Base-by-base conservation (phyloP, 2,888 invertebrate genomes). In the Leucoma salicis region DNA sequence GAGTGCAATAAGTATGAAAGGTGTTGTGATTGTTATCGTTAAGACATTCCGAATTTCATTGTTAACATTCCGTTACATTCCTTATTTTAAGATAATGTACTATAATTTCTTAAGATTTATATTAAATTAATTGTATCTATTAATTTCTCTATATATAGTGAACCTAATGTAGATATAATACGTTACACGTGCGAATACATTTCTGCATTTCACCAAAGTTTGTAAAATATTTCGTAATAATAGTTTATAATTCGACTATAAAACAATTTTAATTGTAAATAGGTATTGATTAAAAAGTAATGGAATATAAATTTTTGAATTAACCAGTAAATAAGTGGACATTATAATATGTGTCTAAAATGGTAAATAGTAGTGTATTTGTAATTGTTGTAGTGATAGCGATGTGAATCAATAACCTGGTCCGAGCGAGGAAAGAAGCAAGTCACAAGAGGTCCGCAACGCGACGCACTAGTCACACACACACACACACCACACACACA, bases 121-220 rank as follows among this genome's bases (percentile, higher is more conserved):
- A 66, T 54, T 49, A 38, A 44, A 31, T 31, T 8, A 10, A 31
- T 16, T 31, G 11, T 27, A 29, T 14, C 5, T 27, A 49, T 52
- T 53, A 50, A 53, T 54, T 54, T 57, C 56, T 62, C 63, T 55
- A 68, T 63, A 59, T 65, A 64, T 74, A 74, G 74, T 73, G 64
- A 63, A 61, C 59, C 63, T 70, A 45, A 65, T 80, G 78, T 82
- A 80, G 79, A 79, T 82, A 78, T 70, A 73, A 74, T 74, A 70
- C 76, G 74, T 81, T 81, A 76, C 74, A 76, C 70, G 78, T 81
- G 80, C 82, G 78, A 83, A 73, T 78, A 72, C 73, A 83, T 78
- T 81, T 80, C 75, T 82, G 82, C 84, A 80, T 84, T 78, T 85
- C 87, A 89, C 88, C 88, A 89, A 89, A 89, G 88, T 89, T 87